These are phyloP conservation scores for Corythaixoides concolor DNA, from an alignment of 2,113 vertebrate genomes.

Conservation along the genomic window DNA sequence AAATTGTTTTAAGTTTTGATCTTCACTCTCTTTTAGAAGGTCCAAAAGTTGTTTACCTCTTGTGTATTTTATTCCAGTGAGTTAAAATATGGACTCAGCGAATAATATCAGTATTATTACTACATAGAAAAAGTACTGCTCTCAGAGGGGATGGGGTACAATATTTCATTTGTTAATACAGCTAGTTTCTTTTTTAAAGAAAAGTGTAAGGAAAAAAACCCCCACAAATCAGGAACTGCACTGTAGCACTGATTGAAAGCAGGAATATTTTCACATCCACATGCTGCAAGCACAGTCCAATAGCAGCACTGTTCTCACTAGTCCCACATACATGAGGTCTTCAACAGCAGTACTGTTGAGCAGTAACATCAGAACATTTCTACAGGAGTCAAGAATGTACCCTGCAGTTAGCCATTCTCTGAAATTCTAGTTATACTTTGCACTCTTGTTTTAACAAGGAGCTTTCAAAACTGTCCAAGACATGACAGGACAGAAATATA, in stretches of 20 bases:
- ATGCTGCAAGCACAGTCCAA: neutral
- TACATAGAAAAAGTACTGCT: neutral
- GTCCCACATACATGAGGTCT: neutral
- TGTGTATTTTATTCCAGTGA: neutral
- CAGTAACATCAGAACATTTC: neutral
- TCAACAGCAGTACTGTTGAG: neutral
- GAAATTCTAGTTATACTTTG: neutral
- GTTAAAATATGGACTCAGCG: neutral
- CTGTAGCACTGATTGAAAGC: neutral
- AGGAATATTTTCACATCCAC: neutral
- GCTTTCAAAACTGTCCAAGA: neutral
- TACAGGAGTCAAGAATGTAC: neutral
- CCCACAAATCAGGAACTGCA: neutral
- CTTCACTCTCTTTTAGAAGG: neutral
- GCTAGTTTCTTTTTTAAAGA: neutral
- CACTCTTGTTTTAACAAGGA: neutral
- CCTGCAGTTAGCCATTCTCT: neutral
- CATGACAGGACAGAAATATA: neutral
- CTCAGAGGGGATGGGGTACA: neutral
- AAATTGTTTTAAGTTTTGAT: neutral
- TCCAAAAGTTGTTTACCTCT: neutral
- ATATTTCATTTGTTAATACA: neutral
- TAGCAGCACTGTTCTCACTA: neutral
- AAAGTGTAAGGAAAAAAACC: neutral
- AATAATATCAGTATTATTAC: neutral